A percentile compares a stretch with the other conserved stretches of the same genome.
Conservation (phyloP, 2,888 invertebrate species). For the Apoda limacodes region DNA sequence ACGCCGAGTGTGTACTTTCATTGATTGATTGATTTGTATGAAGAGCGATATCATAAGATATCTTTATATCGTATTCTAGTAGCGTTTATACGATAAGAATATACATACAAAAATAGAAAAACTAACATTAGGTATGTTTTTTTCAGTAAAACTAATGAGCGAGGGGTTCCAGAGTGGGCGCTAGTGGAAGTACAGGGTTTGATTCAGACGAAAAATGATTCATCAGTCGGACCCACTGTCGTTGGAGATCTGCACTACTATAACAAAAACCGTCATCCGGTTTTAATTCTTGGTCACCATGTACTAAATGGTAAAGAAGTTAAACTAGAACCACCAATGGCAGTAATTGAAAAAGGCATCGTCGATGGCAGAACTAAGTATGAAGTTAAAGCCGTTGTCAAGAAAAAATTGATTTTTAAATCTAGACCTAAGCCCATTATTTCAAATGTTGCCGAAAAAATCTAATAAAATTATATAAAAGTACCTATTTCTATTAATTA, state of each 20-base stretch:
- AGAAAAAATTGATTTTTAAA: slow-evolving; percentile 87
- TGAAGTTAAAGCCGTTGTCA: slow-evolving; percentile 80
- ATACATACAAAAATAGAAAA: no score
- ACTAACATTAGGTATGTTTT: no score
- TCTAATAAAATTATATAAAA: slow-evolving; percentile 28
- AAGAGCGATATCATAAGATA: no score
- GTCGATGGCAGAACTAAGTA: slow-evolving; percentile 71
- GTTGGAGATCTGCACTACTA: slow-evolving; percentile 90
- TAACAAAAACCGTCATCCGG: slow-evolving; percentile 75
- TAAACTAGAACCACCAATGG: slow-evolving; percentile 86
- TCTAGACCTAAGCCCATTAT: slow-evolving; percentile 93
- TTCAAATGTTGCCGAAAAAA: slow-evolving; percentile 62
- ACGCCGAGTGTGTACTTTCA: no score
- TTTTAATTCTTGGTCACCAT: slow-evolving; percentile 93
- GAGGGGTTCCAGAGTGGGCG: slow-evolving; percentile 77
- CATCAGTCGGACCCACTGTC: slow-evolving; percentile 72
- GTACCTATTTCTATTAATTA: neutral
- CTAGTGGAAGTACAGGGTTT: slow-evolving; percentile 93
- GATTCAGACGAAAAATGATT: slow-evolving; percentile 74
- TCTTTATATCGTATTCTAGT: no score
- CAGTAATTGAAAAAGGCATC: slow-evolving; percentile 76
- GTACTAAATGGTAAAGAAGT: slow-evolving; percentile 88
- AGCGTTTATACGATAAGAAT: no score
- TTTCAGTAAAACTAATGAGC: slow-evolving; percentile 41
- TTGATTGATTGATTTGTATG: no score